Conservation (phyloP, 2,113 vertebrate genomes). For the Saguinus imperator region DNA sequence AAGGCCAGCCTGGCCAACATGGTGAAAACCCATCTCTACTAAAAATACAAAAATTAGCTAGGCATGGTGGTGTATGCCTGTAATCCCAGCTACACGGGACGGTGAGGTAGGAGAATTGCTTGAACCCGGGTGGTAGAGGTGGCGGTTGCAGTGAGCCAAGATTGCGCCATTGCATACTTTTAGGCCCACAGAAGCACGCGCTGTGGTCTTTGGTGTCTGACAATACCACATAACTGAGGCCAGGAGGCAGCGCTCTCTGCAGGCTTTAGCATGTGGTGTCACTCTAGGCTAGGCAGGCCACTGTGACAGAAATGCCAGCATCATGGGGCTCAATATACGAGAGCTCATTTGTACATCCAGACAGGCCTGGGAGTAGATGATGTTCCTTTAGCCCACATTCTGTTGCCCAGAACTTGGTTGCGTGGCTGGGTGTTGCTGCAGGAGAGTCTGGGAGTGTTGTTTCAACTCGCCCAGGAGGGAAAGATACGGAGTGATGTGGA, state of each 20-base stretch:
- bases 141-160: too few species aligned
- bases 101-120: too few species aligned
- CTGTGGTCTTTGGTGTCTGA: accelerated
- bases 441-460: neutral
- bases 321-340: accelerated
- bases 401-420: neutral
- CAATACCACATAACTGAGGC: accelerated
- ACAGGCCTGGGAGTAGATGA: neutral
- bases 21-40: too few species aligned
- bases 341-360: neutral
- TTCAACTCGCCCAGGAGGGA: neutral
- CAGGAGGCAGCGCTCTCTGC: accelerated
- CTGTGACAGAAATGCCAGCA: accelerated
- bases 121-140: too few species aligned
- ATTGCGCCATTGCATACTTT: accelerated
- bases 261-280: accelerated
- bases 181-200: accelerated
- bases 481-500: too few species aligned
- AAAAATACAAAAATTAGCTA: too few species aligned
- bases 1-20: too few species aligned
- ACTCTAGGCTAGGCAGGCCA: neutral
- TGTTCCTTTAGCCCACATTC: accelerated
- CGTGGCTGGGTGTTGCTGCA: accelerated
- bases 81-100: too few species aligned
- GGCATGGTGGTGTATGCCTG: too few species aligned